Percentiles rank a stretch among this genome's conserved stretches.
Evolutionary conservation across 92 coral and sea anemone species (phyloP).

Genomic region (Desmophyllum pertusum): DNA sequence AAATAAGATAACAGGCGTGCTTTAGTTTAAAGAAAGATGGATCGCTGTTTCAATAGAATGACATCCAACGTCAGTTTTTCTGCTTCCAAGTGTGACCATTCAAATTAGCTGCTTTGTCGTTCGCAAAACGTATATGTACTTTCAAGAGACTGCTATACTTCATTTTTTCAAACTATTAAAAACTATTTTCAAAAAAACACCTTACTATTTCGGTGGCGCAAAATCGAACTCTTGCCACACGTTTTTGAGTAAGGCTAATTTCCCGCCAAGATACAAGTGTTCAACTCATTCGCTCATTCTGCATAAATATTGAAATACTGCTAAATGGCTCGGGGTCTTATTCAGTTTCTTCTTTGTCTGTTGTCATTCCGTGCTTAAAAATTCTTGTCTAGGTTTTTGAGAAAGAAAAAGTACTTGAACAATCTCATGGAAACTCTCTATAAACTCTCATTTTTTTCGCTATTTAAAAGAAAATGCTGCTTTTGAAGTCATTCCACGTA

Average conservation of each 20-base stretch:
- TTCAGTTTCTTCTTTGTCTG: background rate
- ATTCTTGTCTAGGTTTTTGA: background rate
- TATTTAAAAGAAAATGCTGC: background rate
- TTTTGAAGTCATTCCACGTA: background rate
- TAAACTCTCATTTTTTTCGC: background rate
- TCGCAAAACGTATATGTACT: background rate
- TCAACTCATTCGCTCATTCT: background rate
- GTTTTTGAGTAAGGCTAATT: background rate
- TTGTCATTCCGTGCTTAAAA: background rate
- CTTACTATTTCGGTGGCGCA: background rate
- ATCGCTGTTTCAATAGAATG: background rate
- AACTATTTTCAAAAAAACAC: background rate
- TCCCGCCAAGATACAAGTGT: background rate
- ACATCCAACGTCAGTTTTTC: background rate
- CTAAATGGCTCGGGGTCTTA: background rate
- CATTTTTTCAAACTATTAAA: background rate
- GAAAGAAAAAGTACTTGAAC: background rate
- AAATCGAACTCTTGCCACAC: background rate
- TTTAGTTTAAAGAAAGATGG: background rate
- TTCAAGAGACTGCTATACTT: background rate
- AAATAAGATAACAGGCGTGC: background rate
- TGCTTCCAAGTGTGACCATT: conserved; percentile 22
- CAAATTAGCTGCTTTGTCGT: background rate
- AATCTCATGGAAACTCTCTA: background rate
- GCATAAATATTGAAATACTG: background rate